phyloP scores from a whole-genome alignment of 2,888 invertebrate genomes.

The Tachina fera region DNA sequence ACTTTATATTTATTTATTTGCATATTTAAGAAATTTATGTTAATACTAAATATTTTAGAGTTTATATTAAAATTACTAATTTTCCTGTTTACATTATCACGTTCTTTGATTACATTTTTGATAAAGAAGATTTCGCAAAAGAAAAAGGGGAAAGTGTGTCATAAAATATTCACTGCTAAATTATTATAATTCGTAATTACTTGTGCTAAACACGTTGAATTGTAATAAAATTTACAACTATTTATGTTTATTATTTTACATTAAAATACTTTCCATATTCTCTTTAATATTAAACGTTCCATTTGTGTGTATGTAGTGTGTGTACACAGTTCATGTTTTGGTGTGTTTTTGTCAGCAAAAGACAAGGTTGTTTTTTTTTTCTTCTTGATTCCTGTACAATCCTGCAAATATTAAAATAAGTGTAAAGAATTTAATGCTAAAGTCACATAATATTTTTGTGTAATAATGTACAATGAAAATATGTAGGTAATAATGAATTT shows the following conservation, averaged over 20 bases:
- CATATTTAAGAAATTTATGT: not conserved
- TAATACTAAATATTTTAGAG: not conserved
- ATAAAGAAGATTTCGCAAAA: not conserved
- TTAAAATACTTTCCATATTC: conserved; percentile 27
- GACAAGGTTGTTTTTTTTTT: not conserved
- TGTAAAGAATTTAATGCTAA: not conserved
- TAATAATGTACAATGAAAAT: not conserved
- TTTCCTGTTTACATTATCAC: not conserved
- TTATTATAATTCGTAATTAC: conserved; percentile 6
- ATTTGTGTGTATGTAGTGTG: not conserved
- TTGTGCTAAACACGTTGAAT: conserved; percentile 24
- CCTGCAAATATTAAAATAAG: not conserved
- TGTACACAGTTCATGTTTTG: not conserved
- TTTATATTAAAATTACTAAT: not conserved
- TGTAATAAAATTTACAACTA: conserved; percentile 33
- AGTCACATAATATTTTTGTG: not conserved
- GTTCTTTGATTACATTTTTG: not conserved
- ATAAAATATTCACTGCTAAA: not conserved
- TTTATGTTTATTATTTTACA: conserved; percentile 17
- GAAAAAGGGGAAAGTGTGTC: not conserved
- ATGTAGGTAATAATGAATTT: not conserved
- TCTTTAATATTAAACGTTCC: not conserved
- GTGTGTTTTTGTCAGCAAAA: not conserved
- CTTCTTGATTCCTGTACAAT: not conserved
- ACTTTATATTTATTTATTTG: too few relatives aligned